Evolutionary conservation across 2,888 invertebrate species (phyloP), one percentile per base, ranked within the genome.

Genomic region (Drosophila anceps): DNA sequence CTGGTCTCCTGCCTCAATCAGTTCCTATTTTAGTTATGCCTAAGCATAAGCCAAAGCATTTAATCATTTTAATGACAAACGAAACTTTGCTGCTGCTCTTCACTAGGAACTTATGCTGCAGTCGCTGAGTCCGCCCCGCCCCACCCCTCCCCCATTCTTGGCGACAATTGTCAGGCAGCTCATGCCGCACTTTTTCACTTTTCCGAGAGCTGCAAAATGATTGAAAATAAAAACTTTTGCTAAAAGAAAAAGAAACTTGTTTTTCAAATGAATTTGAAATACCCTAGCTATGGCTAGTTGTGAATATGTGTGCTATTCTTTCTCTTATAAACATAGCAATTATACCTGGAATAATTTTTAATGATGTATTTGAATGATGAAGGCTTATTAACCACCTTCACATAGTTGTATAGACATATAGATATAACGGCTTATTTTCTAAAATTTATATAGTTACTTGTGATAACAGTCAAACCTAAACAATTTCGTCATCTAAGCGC

Each of bases 21-120:
- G 50, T 67, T 81, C 53, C 80, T 51, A 71, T 74, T 88, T 78
- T 91, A 91, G 90, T 88, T 91, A 91, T 91, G 91, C 91, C 91
- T 90, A 91, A 87, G 91, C 87, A 88, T 89, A 87, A 85, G 84
- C 89, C 86, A 91, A 85, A 90, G 90, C 84, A 88, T 91, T 91
- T 91, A 87, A 90, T 90, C 91, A 91, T 91, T 90, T 91, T 91
- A 90, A 91, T 91, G 89, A 81, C 82, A 58, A 73, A 78, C 75
- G 33, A 66, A 67, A 67, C 66, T 66, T 65, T 9, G 6, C 7
- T 3, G 12, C 41, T 12, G 48, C 41, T n/a, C 20, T n/a, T 33
- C 46, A 48, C 69, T 20, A 15, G 20, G 20, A 29, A 20, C 13
- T 9, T 1, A 12, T 1, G 8, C 15, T 8, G 13, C 39, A 13